Evolutionary conservation across 1,140 invertebrate species (phyloP), one percentile per base, ranked within the genome.

Genomic region (Aphaenogaster rudis): DNA sequence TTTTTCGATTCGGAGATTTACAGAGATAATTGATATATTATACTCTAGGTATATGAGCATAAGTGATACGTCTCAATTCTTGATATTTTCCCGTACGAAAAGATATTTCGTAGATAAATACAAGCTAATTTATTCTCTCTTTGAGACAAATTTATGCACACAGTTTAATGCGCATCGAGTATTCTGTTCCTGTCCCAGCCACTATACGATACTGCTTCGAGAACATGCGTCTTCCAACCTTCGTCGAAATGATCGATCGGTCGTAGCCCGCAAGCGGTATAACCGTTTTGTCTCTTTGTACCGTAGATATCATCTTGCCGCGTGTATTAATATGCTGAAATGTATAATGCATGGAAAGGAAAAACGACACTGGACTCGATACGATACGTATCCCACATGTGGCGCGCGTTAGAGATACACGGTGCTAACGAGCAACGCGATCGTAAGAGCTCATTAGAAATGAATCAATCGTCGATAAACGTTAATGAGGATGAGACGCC

Each of bases 391-490:
- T 54, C 11, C 74, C 45, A 86, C 76, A 61, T 69, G 57, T 89
- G 74, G 64, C 59, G 80, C 36, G 71, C 80, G 69, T 86, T 54
- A 74, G 36, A 28, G 79, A 63, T 84, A 87, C 74, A 76, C 84
- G 48, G 42, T 80, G 89, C 76, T 90, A 90, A 90, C 86, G 86
- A 90, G 88, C 86, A 90, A 90, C 80, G 82, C 63, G 88, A 90
- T 90, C 89, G 77, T 76, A 52, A 69, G 63, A 50, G 76, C 76
- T 88, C 88, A 87, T 91, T 88, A 91, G 86, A 90, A 90, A 82
- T 59, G 88, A 90, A 91, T 91, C 86, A 91, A 90, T 91, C 80
- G 80, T 15, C 72, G 86, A 90, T 91, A 90, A 91, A 90, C 72
- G 86, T 90, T 90, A 91, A 91, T 90, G 86, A 90, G 89, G 66